Evolutionary conservation across 2,113 vertebrate species (phyloP).

Genomic region (Pseudonaja textilis): DNA sequence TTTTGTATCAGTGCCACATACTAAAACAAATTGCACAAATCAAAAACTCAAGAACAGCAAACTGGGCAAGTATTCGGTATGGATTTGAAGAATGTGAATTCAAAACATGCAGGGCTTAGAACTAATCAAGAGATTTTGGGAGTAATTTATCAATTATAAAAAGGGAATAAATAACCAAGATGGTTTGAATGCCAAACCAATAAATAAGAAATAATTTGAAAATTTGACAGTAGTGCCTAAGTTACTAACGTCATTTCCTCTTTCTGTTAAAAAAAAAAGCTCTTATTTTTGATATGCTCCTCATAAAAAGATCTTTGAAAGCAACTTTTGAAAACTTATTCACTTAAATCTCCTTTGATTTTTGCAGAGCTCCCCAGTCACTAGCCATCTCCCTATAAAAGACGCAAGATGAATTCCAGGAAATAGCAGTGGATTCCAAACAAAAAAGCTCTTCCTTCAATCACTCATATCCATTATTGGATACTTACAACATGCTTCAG

Average conservation of each 20-base stretch:
- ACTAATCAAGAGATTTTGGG: background rate
- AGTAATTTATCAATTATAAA: background rate
- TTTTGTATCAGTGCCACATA: background rate
- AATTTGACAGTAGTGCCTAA: background rate
- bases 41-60: background rate
- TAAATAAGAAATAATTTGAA: background rate
- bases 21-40: background rate
- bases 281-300: background rate
- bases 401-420: conserved; percentile 64
- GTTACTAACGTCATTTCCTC: background rate
- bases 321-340: background rate
- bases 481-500: conserved; percentile 86
- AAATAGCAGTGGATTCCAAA: conserved; percentile 54
- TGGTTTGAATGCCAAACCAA: background rate
- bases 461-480: conserved; percentile 45
- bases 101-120: background rate
- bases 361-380: conserved; percentile 57
- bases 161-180: background rate
- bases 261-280: background rate
- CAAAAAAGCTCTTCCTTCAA: conserved; percentile 29
- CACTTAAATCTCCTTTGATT: conserved; percentile 25
- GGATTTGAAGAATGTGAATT: background rate
- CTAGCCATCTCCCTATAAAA: conserved; percentile 27
- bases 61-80: background rate
- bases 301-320: fast-evolving